Base-by-base conservation (phyloP, 2,113 vertebrate genomes). In the Lagopus leucura region DNA sequence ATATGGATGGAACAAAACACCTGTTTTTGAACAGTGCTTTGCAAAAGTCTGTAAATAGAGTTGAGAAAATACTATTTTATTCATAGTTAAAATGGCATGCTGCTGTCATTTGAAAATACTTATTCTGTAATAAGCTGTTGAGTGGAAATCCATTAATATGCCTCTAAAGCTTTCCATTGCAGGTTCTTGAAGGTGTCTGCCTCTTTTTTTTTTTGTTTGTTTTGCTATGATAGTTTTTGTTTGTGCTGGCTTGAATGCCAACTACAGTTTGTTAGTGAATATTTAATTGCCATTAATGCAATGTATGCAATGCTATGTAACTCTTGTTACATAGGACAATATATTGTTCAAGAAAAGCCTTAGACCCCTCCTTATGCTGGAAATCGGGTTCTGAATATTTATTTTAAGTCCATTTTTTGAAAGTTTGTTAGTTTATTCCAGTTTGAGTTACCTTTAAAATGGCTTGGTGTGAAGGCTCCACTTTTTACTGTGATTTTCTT, bases 201-300 rank as follows among this genome's bases (percentile, higher is more conserved):
- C 47, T 87, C n/a, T 6, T 58, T 90, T 93, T 22, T 22, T 58
- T 32, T 60, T 54, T n/a, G 6, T 22, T 36, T 24, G 34, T 21
- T 95, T 93, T 86, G 63, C 63, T 92, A 38, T 38, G 69, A 27
- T 43, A 82, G 54, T 88, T 93, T 90, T 88, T 32, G 40, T 93
- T 93, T 84, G 74, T 4, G 2, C 58, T 87, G 66, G 76, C 63
- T 93, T 83, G 58, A 55, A 76, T 73, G 21, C 30, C 50, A 85
- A 91, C 38, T 91, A 65, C 58, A 66, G 40, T 82, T 92, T 61
- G 70, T 81, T 79, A 93, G 89, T 95, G 36, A 90, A 89, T 93
- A 89, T 89, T 91, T 94, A 60, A 91, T 89, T 91, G 74, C 38
- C 0, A 3, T 93, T 91, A 89, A 87, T 70, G 54, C 52, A 47